Conservation (phyloP, 2,797 vertebrate genomes). For the Gila robusta region DNA sequence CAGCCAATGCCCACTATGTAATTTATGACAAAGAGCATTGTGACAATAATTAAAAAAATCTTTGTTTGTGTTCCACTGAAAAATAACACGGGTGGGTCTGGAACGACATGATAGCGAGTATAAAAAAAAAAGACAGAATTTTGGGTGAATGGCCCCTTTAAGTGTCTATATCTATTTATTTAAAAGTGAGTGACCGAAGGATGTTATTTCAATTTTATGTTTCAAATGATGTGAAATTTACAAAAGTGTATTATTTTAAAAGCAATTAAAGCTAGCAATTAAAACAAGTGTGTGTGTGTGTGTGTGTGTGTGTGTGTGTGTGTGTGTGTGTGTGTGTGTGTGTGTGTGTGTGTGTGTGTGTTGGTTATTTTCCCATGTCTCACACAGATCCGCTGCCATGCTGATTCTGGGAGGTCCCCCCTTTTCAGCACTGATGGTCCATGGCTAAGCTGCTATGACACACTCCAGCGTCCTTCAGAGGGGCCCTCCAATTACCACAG, state of each 20-base stretch:
- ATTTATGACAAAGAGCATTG: not conserved
- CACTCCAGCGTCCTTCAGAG: conserved; percentile 50
- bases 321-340: no score
- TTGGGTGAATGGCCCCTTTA: not conserved
- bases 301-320: no score
- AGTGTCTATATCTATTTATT: not conserved
- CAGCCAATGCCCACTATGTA: no score
- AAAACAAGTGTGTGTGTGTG: not conserved
- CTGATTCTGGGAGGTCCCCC: conserved; percentile 46
- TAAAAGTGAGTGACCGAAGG: not conserved
- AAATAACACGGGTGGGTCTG: not conserved
- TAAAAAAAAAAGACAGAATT: not conserved
- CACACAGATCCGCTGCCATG: conserved; percentile 37
- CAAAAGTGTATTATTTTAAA: not conserved
- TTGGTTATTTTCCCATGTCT: conserved; percentile 46
- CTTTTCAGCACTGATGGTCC: conserved; percentile 60
- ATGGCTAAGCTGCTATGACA: conserved; percentile 66
- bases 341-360: conserved; percentile 7
- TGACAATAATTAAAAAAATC: not conserved
- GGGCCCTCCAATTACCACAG: conserved; percentile 26
- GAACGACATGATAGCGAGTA: not conserved
- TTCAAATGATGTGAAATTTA: not conserved
- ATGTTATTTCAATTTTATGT: not conserved
- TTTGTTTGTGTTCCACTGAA: not conserved
- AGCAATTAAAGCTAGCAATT: not conserved